Evolutionary conservation across 2,113 vertebrate genomes (phyloP).

Genomic region (Numenius arquata): DNA sequence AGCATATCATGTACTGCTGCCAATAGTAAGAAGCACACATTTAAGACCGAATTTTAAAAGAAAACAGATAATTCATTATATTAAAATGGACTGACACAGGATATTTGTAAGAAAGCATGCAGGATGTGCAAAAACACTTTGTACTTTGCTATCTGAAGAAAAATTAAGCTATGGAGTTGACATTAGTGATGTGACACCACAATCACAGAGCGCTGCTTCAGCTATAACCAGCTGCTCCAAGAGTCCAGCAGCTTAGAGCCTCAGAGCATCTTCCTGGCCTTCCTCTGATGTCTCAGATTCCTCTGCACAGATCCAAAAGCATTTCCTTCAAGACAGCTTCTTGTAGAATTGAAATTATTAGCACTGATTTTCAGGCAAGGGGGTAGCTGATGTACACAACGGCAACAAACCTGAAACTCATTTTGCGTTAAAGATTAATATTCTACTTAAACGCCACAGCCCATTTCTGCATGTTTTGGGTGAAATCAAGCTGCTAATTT

Average conservation of each 20-base stretch:
- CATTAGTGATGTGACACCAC: neutral
- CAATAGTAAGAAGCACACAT: neutral
- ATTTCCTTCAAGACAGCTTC: neutral
- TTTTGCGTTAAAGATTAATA: neutral
- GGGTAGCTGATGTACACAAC: fast-evolving
- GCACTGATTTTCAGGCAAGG: neutral
- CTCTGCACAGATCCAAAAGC: neutral
- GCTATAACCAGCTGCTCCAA: neutral
- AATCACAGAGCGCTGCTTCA: fast-evolving
- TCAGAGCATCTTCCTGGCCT: neutral
- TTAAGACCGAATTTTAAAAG: neutral
- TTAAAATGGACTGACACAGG: neutral
- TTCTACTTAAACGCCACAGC: neutral
- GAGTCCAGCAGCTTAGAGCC: neutral
- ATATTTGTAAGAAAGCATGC: neutral
- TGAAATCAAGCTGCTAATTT: neutral
- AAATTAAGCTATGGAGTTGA: neutral
- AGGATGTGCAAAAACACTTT: neutral
- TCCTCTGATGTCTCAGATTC: neutral
- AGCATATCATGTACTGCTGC: neutral
- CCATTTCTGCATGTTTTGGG: neutral
- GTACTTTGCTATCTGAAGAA: neutral
- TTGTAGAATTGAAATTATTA: neutral
- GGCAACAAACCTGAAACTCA: neutral
- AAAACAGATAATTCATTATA: neutral